A percentile compares a stretch with the other conserved stretches of the same genome.
Conservation (phyloP, 2,113 vertebrate species). For the Charadrius vociferus region DNA sequence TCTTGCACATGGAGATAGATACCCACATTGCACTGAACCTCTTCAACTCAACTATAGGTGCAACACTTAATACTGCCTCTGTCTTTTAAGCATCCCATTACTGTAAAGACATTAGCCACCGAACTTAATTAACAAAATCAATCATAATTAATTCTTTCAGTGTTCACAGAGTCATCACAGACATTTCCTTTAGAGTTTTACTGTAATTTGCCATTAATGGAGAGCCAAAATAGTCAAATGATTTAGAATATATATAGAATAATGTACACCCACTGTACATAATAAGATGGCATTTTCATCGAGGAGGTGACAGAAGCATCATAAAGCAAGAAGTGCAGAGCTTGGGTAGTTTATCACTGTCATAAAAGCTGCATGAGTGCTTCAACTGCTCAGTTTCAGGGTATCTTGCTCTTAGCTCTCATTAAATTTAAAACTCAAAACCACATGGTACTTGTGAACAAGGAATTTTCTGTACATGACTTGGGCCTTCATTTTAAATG, state of each 20-base stretch:
- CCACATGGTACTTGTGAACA: not conserved
- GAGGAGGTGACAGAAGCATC: constrained; percentile 40
- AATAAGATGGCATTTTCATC: constrained; percentile 55
- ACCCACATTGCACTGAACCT: not conserved
- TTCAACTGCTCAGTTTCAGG: constrained; percentile 22
- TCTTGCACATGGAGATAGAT: constrained; percentile 6
- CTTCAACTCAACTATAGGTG: constrained; percentile 35
- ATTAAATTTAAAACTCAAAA: constrained; percentile 26
- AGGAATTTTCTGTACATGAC: constrained; percentile 2
- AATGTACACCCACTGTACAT: constrained; percentile 56
- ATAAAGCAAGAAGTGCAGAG: constrained; percentile 42
- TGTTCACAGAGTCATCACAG: constrained; percentile 50
- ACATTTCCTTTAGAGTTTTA: constrained; percentile 70
- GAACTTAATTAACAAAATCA: constrained; percentile 77
- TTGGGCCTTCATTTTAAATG: constrained; percentile 29
- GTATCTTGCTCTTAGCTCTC: not conserved
- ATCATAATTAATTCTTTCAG: constrained; percentile 76
- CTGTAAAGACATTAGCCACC: constrained; percentile 69
- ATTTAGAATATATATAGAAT: constrained; percentile 66
- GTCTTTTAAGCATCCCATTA: constrained; percentile 69
- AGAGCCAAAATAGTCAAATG: constrained; percentile 68
- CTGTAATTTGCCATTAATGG: constrained; percentile 72
- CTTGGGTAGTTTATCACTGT: constrained; percentile 24
- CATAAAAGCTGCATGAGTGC: not conserved
- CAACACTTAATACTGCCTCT: constrained; percentile 47